Percentiles rank a stretch among this genome's conserved stretches.
Evolutionary conservation across 2,888 invertebrate genomes (phyloP).

Genomic region (Miltochrista miniata): DNA sequence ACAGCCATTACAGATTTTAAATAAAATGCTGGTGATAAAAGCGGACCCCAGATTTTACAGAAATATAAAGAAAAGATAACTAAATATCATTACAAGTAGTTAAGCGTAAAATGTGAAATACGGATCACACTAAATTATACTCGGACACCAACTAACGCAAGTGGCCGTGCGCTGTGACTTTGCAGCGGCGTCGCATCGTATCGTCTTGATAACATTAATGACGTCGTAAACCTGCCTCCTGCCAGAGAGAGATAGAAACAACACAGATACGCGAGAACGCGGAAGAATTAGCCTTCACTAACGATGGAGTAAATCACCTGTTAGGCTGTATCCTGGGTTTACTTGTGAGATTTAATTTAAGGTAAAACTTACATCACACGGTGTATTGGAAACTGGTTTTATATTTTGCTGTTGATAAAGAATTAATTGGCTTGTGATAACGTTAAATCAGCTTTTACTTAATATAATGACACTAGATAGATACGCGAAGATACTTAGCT

Average conservation of each 20-base stretch:
- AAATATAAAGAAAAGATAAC: background rate
- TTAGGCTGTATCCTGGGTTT: constrained; percentile 55
- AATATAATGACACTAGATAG: no score
- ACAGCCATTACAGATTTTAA: no score
- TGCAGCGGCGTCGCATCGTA: constrained; percentile 46
- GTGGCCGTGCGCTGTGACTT: constrained; percentile 47
- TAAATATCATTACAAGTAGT: background rate
- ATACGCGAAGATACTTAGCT: no score
- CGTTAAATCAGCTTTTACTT: background rate
- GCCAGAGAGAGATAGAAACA: constrained; percentile 59
- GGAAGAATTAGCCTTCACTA: constrained; percentile 76
- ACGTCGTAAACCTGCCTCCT: constrained; percentile 72
- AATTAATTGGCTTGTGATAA: constrained; percentile 17
- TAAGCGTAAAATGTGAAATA: constrained; percentile 13
- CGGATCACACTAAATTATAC: constrained; percentile 29
- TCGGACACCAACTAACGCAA: constrained; percentile 31
- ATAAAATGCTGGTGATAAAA: background rate
- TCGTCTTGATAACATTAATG: constrained; percentile 73
- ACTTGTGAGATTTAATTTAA: constrained; percentile 64
- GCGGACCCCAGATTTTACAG: no score
- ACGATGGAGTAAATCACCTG: constrained; percentile 77
- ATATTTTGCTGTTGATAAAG: constrained; percentile 23
- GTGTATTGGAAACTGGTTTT: constrained; percentile 43
- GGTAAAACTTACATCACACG: constrained; percentile 58
- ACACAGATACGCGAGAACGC: constrained; percentile 68